Evolutionary conservation across 2,113 vertebrate species (phyloP).

Genomic region (Trogon melanurus): DNA sequence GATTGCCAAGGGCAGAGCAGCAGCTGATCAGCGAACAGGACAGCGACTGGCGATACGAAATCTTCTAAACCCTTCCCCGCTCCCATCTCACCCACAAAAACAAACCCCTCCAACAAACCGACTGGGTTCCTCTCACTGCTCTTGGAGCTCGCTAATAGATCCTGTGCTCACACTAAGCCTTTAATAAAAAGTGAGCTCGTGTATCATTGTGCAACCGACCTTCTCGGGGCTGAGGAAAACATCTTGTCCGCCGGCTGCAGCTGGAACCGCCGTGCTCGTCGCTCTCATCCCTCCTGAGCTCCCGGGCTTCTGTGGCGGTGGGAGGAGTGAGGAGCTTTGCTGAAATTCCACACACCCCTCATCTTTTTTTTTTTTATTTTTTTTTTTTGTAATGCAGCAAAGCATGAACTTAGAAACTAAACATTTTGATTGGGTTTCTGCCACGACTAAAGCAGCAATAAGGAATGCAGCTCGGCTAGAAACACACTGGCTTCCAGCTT

Average conservation of each 20-base stretch:
- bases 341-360: neutral
- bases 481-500: neutral
- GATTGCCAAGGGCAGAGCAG: neutral
- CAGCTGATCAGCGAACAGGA: neutral
- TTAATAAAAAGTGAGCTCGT: neutral
- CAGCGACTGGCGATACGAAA: neutral
- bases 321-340: neutral
- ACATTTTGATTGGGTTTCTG: neutral
- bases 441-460: neutral
- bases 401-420: neutral
- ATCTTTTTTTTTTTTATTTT: neutral
- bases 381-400: neutral
- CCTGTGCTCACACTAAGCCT: neutral
- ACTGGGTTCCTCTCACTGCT: fast-evolving
- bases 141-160: fast-evolving
- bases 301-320: fast-evolving
- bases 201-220: neutral
- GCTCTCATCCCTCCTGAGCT: neutral
- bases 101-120: too few species aligned
- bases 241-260: neutral
- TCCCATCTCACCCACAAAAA: neutral
- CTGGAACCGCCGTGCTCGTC: neutral
- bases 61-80: neutral
- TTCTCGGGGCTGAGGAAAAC: neutral
- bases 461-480: neutral